Evolutionary conservation across 37 sponge, comb jelly and placozoan species (phyloP).

Genomic region (Geodia barretti): DNA sequence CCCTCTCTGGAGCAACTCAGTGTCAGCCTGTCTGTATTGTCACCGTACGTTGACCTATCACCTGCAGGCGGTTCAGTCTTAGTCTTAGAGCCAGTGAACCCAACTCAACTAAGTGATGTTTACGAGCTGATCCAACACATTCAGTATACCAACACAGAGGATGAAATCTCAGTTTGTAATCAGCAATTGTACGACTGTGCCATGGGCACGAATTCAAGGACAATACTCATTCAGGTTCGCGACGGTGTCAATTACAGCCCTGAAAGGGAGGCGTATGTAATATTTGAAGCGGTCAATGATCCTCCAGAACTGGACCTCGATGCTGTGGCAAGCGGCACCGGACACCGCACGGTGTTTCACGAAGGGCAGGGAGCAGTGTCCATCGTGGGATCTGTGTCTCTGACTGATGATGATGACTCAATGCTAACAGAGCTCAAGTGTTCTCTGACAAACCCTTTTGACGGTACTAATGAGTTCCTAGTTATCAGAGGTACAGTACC

Average conservation of each 20-base stretch:
- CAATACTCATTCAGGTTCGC: conserved; percentile 43
- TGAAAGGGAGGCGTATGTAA: conserved; percentile 21
- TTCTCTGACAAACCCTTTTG: conserved; percentile 37
- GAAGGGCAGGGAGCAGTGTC: conserved; percentile 40
- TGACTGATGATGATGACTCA: conserved; percentile 60
- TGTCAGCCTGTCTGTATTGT: not conserved
- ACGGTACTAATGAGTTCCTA: conserved; percentile 13
- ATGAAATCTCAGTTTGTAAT: conserved; percentile 47
- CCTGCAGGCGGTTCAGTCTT: not conserved
- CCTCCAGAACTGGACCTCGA: conserved; percentile 62
- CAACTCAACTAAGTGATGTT: conserved; percentile 18
- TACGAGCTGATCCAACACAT: conserved; percentile 32
- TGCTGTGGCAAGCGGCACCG: not conserved
- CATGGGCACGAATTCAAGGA: conserved; percentile 33
- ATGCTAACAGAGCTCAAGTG: conserved; percentile 25
- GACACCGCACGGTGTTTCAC: conserved; percentile 5
- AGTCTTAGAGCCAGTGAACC: conserved; percentile 14
- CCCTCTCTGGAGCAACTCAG: conserved; percentile 21
- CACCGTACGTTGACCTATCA: conserved; percentile 1
- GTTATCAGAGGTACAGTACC: conserved; percentile 12
- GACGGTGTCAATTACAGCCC: conserved; percentile 52
- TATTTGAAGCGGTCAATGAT: conserved; percentile 50
- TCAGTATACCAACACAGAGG: conserved; percentile 52
- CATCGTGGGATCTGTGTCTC: conserved; percentile 6
- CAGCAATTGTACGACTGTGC: conserved; percentile 29